phyloP scores from a whole-genome alignment of 2,797 vertebrate species.

The Threskiornis aethiopicus region DNA sequence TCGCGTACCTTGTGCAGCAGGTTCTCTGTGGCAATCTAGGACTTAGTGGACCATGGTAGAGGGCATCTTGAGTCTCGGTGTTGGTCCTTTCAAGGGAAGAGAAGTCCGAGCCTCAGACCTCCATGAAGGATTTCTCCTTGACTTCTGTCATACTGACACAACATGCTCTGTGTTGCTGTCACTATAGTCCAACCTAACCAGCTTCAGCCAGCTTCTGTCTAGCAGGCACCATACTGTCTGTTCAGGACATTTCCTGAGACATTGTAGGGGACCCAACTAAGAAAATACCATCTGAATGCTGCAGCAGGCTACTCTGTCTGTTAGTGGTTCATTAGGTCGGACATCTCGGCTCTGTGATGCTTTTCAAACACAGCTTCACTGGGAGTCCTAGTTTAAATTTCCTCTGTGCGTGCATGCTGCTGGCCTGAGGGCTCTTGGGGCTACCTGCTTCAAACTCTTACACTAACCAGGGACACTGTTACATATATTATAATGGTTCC shows the following conservation, averaged over 20 bases:
- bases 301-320: neutral
- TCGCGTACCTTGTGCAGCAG: accelerated
- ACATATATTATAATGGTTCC: neutral
- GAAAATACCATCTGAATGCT: neutral
- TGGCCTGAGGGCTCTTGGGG: neutral
- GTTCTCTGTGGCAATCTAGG: neutral
- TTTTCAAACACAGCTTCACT: neutral
- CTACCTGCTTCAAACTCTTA: neutral
- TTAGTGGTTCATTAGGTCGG: neutral
- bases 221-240: neutral
- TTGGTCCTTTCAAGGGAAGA: neutral
- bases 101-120: neutral
- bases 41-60: neutral
- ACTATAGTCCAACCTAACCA: neutral
- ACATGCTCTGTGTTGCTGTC: neutral
- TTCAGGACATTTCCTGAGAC: neutral
- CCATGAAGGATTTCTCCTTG: neutral
- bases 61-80: neutral
- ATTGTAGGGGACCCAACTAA: neutral
- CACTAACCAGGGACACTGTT: neutral
- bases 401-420: accelerated
- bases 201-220: neutral
- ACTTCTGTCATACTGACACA: neutral
- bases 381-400: neutral
- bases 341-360: neutral